These are phyloP conservation scores for Hypothenemus hampei DNA, from an alignment of 1,140 invertebrate species.

Conservation along the genomic window DNA sequence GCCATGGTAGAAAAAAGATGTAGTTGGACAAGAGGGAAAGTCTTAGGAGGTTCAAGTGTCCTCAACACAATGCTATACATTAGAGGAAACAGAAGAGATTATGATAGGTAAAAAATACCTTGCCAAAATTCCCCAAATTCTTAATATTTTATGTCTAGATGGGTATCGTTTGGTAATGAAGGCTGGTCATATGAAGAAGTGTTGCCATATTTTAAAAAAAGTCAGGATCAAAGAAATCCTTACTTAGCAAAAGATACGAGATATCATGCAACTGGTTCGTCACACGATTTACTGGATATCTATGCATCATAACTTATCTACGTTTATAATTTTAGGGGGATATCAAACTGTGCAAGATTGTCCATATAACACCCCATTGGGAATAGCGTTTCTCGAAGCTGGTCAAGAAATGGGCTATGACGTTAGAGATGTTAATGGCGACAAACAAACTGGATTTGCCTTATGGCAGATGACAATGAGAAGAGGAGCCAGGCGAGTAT, in stretches of 20 bases:
- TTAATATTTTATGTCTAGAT: too few relatives aligned
- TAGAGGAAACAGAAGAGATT: conserved; percentile 84
- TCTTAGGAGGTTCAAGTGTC: conserved; percentile 81
- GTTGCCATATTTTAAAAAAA: conserved; percentile 83
- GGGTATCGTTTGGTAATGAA: conserved; percentile 79
- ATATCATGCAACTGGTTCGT: conserved; percentile 64
- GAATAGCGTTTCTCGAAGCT: conserved; percentile 78
- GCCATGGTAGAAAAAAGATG: conserved; percentile 76
- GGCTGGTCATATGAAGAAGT: conserved; percentile 89
- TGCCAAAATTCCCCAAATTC: too few relatives aligned
- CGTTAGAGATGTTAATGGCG: conserved; percentile 70
- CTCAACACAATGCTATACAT: conserved; percentile 90
- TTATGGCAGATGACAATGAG: conserved; percentile 80
- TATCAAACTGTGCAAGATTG: conserved; percentile 75
- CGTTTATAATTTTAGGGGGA: conserved; percentile 66
- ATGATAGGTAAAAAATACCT: conserved; percentile 62
- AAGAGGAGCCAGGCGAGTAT: conserved; percentile 55
- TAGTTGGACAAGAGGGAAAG: conserved; percentile 80
- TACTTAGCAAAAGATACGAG: conserved; percentile 66
- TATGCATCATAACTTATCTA: too few relatives aligned
- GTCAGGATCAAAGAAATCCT: conserved; percentile 76
- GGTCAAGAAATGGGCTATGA: conserved; percentile 88
- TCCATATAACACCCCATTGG: conserved; percentile 75
- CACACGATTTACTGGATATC: too few relatives aligned
- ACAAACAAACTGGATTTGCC: conserved; percentile 74